A percentile compares a stretch with the other conserved stretches of the same genome.
phyloP scores from a whole-genome alignment of 2,888 invertebrate species.

The Amiota communis region DNA sequence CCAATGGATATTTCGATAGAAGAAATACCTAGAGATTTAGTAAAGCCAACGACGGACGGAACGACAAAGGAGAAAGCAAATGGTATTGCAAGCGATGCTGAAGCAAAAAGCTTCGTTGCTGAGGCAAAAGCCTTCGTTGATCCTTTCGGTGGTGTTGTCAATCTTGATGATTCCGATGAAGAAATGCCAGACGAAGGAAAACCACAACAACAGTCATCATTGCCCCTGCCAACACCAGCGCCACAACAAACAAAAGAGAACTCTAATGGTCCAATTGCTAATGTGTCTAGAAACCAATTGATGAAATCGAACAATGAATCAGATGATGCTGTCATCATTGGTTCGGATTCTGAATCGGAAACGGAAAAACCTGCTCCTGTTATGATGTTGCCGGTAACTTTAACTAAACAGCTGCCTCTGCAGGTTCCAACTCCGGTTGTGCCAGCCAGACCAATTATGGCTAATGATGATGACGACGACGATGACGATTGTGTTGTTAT shows the following conservation, averaged over 20 bases:
- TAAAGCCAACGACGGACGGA: conserved; percentile 27
- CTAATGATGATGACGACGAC: conserved; percentile 67
- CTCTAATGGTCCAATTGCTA: background rate
- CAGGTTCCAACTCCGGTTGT: conserved; percentile 36
- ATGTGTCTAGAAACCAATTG: background rate
- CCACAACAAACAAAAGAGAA: conserved; percentile 21
- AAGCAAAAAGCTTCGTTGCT: conserved; percentile 35
- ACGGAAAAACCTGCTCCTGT: conserved; percentile 32
- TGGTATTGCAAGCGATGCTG: conserved; percentile 52
- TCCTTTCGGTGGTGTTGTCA: conserved; percentile 53
- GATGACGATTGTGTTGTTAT: conserved; percentile 75
- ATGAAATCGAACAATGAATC: conserved; percentile 56
- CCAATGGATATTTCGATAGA: conserved; percentile 26
- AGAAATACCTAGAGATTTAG: conserved; percentile 8
- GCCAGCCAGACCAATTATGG: conserved; percentile 27
- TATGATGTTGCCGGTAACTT: conserved; percentile 30
- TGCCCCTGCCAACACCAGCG: background rate
- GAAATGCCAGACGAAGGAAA: conserved; percentile 34
- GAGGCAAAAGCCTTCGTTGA: conserved; percentile 38
- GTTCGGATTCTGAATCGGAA: conserved; percentile 69
- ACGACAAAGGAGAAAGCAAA: conserved; percentile 46
- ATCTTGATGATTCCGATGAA: conserved; percentile 68
- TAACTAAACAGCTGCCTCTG: conserved; percentile 29
- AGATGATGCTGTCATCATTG: conserved; percentile 70
- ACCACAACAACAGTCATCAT: background rate